These are phyloP conservation scores for Myiozetetes cayanensis DNA, from an alignment of 2,113 vertebrate genomes.

Conservation along the genomic window DNA sequence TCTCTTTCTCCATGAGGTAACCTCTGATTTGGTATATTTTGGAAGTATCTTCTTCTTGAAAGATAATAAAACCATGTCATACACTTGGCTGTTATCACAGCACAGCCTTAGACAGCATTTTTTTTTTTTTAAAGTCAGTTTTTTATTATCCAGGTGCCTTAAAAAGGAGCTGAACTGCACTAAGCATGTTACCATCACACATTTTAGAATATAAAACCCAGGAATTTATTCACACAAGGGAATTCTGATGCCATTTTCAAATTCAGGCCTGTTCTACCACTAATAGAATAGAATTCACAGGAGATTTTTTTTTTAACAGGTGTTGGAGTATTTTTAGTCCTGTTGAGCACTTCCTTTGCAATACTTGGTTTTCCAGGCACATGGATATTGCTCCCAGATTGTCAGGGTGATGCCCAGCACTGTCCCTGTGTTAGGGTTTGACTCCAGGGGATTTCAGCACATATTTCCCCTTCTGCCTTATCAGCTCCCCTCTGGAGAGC, in stretches of 20 bases:
- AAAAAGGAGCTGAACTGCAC: not conserved
- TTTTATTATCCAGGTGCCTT: not conserved
- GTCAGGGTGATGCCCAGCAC: not conserved
- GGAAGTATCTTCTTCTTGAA: not conserved
- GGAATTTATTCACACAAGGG: not conserved
- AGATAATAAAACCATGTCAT: not conserved
- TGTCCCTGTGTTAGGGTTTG: not conserved
- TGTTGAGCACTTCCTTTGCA: not conserved
- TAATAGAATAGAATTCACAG: not conserved
- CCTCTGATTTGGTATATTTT: constrained; percentile 17
- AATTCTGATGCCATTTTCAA: not conserved
- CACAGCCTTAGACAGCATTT: not conserved
- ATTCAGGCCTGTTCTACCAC: not conserved
- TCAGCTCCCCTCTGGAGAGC: not conserved
- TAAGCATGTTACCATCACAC: not conserved
- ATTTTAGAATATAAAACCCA: not conserved
- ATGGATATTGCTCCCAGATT: not conserved
- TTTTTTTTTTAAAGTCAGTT: not conserved
- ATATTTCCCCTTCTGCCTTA: not conserved
- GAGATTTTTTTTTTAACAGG: not conserved
- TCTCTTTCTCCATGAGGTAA: not conserved
- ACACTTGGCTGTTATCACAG: not conserved
- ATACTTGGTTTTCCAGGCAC: not conserved
- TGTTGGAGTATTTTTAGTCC: not conserved
- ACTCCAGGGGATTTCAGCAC: not conserved